Percentiles rank a stretch among this genome's conserved stretches.
Conservation (phyloP, 1,140 invertebrate genomes). For the Spodoptera frugiperda region DNA sequence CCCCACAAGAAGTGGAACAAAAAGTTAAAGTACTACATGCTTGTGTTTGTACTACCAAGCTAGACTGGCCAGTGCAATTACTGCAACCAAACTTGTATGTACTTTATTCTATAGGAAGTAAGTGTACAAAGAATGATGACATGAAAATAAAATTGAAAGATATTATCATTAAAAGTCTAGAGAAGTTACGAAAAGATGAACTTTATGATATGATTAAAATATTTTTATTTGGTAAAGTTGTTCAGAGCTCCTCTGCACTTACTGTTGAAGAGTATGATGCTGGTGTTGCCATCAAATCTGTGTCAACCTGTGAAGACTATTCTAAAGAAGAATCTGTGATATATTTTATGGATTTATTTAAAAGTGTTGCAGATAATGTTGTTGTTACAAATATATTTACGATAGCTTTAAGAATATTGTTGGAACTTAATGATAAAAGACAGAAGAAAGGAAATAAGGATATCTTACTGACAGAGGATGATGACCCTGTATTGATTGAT, state of each 20-base stretch:
- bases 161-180: constrained; percentile 75
- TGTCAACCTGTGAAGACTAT: constrained; percentile 49
- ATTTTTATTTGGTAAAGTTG: constrained; percentile 65
- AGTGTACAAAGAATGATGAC: constrained; percentile 65
- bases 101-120: constrained; percentile 69
- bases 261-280: constrained; percentile 72
- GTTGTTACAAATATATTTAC: constrained; percentile 65
- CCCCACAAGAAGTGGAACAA: constrained; percentile 79
- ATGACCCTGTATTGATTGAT: constrained; percentile 73
- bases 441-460: constrained; percentile 60
- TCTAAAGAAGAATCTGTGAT: constrained; percentile 58
- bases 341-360: constrained; percentile 69
- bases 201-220: constrained; percentile 56
- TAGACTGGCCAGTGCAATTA: constrained; percentile 64
- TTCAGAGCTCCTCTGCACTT: constrained; percentile 39
- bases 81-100: constrained; percentile 70
- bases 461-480: constrained; percentile 71
- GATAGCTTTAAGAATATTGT: constrained; percentile 63
- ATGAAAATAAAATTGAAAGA: constrained; percentile 73
- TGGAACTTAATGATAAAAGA: constrained; percentile 60
- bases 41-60: constrained; percentile 68
- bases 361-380: constrained; percentile 52
- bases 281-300: constrained; percentile 71
- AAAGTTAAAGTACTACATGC: constrained; percentile 80
- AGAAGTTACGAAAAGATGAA: constrained; percentile 59